Evolutionary conservation across 2,113 vertebrate species (phyloP).

Genomic region (Camelus dromedarius): DNA sequence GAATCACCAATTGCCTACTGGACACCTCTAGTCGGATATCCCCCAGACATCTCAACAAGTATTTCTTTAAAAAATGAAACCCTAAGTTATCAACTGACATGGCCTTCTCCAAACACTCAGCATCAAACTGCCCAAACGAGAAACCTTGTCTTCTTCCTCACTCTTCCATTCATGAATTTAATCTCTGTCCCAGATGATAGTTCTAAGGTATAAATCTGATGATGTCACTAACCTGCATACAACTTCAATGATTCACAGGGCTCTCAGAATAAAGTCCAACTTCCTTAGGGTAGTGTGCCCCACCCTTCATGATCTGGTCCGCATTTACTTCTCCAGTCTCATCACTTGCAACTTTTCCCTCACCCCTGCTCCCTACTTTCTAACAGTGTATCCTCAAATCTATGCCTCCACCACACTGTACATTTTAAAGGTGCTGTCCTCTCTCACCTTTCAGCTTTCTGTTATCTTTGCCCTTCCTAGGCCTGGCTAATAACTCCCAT

Average conservation of each 20-base stretch:
- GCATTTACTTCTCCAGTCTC: background rate
- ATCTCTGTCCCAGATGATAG: background rate
- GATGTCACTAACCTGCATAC: background rate
- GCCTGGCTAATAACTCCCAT: background rate
- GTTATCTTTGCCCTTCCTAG: background rate
- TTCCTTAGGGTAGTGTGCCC: background rate
- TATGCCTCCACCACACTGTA: background rate
- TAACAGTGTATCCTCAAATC: background rate
- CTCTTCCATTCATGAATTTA: background rate
- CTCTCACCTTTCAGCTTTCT: background rate
- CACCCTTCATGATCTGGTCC: background rate
- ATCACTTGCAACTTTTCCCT: background rate
- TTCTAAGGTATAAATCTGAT: constrained; percentile 21
- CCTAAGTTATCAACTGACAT: background rate
- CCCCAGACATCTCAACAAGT: background rate
- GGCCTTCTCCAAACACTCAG: background rate
- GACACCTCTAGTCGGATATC: background rate
- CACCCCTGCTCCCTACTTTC: background rate
- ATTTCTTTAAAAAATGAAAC: background rate
- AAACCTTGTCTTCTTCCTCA: constrained; percentile 5
- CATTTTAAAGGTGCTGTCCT: background rate
- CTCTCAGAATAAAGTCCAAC: constrained; percentile 4
- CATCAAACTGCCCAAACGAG: background rate
- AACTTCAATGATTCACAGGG: constrained; percentile 40
- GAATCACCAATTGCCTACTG: background rate